Evolutionary conservation across 2,113 vertebrate species (phyloP).

Genomic region (Meles meles): DNA sequence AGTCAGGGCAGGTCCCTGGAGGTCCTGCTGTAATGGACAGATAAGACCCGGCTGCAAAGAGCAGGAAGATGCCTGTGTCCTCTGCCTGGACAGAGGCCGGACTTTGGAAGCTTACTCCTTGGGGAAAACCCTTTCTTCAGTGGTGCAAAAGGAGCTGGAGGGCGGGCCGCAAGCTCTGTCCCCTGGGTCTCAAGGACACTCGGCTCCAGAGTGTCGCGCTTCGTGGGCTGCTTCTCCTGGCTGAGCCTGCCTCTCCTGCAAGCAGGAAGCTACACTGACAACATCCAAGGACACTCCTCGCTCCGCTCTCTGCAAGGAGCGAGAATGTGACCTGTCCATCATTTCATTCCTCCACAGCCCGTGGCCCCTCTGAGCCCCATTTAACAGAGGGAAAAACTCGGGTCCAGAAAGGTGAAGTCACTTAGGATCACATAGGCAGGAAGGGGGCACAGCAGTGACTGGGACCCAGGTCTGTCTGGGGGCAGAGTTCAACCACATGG

Average conservation of each 20-base stretch:
- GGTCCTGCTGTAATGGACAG: background rate
- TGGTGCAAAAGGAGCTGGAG: background rate
- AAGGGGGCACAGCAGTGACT: background rate
- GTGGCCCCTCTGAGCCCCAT: background rate
- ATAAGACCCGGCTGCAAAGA: background rate
- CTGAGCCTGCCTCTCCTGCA: background rate
- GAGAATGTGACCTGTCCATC: background rate
- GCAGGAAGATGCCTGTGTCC: background rate
- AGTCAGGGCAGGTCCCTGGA: background rate
- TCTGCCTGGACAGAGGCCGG: background rate
- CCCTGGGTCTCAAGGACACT: background rate
- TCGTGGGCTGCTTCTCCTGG: background rate
- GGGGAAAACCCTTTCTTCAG: background rate
- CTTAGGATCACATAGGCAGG: background rate
- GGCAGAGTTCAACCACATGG: background rate
- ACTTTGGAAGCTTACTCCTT: background rate
- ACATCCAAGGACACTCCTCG: background rate
- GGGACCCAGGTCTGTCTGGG: background rate
- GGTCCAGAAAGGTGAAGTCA: background rate
- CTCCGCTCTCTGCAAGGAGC: background rate
- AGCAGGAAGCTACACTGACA: background rate
- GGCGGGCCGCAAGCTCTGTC: background rate
- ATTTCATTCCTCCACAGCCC: background rate
- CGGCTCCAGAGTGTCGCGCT: background rate
- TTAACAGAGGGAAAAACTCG: background rate